Evolutionary conservation across 2,888 invertebrate genomes (phyloP), one percentile per base, ranked within the genome.

Genomic region (Ophion costatus): DNA sequence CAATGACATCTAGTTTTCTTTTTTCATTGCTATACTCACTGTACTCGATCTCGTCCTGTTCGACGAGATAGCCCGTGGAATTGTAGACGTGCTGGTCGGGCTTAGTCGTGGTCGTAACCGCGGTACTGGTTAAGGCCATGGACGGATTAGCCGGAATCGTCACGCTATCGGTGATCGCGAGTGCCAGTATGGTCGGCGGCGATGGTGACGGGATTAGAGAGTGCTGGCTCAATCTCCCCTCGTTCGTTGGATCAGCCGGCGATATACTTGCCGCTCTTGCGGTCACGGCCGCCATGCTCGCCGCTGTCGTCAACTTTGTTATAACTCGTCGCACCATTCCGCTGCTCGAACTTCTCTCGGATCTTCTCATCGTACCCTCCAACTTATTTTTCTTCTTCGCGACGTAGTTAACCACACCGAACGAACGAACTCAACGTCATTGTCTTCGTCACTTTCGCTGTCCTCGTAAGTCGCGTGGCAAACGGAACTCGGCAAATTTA

Each of bases 41-140:
- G 90, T 93, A 91, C 89, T 93, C 92, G 83, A 93, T 90, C 85
- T 93, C 92, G 81, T 93, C 93, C 88, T 92, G 92, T 77, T 92
- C 93, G 71, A 87, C 89, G 83, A 92, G 90, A 87, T 92, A 91
- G 75, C 91, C 91, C 66, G 92, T 92, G 82, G 91, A 90, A 87
- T 92, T 93, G 90, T 92, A 90, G 87, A 90, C 88, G 88, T 92
- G 92, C 87, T 91, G 91, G 88, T 91, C 90, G 81, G 93, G 89
- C 82, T 92, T 91, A 85, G 89, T 85, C 71, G 92, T 92, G 83
- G 89, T 90, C 83, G 92, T 90, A 87, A 91, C 90, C 88, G 86
- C 89, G 71, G 90, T 81, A 77, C 89, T 87, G 82, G 87, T 91
- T 88, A 91, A 89, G 86, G 88, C 90, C 89, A 89, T 90, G 90